Conservation (phyloP, 35 echinoderm and acorn worm species). For the Lytechinus pictus region DNA sequence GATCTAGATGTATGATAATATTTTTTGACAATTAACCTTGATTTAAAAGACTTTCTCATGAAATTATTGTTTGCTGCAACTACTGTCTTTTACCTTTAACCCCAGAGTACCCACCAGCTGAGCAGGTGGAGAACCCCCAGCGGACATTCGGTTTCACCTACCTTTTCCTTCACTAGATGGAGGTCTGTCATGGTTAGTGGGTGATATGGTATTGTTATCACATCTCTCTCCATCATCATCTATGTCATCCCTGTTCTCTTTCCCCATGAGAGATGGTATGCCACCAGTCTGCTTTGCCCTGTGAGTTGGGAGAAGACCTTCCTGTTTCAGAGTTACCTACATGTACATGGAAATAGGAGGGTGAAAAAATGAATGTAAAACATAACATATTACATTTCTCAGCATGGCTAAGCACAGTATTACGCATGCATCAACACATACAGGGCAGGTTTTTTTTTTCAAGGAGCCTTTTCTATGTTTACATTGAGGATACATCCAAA, state of each 20-base stretch:
- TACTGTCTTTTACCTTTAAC: too few species aligned
- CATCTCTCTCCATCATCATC: not conserved
- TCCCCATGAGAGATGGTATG: not conserved
- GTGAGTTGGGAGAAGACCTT: not conserved
- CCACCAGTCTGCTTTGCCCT: conserved; percentile 37
- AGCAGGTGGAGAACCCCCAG: not conserved
- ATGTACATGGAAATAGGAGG: not conserved
- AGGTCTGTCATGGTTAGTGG: not conserved
- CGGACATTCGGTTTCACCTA: not conserved
- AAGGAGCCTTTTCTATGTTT: too few species aligned
- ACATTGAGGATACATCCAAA: too few species aligned
- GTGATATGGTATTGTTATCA: not conserved
- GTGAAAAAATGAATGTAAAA: not conserved
- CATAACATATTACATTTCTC: too few species aligned
- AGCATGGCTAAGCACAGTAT: too few species aligned
- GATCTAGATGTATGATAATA: too few species aligned
- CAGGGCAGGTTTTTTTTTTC: too few species aligned
- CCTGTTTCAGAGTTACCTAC: conserved; percentile 45
- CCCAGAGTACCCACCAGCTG: not conserved
- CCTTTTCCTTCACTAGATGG: not conserved
- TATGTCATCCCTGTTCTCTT: not conserved
- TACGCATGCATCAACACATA: too few species aligned
- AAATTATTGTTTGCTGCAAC: too few species aligned
- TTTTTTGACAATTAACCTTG: too few species aligned
- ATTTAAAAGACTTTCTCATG: too few species aligned